Conservation (phyloP, 2,113 vertebrate genomes). For the Carlito syrichta region DNA sequence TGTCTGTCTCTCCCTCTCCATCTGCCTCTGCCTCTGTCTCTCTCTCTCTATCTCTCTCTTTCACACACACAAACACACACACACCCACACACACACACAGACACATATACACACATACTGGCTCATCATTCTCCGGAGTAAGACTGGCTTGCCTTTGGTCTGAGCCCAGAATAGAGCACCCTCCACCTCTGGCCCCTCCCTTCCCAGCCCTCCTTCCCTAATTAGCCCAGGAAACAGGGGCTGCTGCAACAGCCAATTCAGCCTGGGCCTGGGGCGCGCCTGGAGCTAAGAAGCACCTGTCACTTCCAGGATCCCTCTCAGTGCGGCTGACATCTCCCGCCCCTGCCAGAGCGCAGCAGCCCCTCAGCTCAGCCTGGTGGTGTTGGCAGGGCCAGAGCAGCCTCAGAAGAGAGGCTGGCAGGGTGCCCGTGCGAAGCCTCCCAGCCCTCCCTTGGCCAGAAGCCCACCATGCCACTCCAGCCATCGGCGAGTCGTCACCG, state of each 20-base stretch:
- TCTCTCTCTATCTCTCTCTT: background rate
- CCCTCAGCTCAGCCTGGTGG: background rate
- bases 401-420: background rate
- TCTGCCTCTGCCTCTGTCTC: background rate
- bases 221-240: slow-evolving; percentile 48
- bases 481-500: background rate
- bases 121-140: background rate
- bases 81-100: background rate
- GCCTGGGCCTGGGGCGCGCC: background rate
- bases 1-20: background rate
- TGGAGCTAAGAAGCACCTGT: slow-evolving; percentile 47
- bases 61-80: background rate
- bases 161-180: background rate
- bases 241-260: background rate
- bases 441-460: background rate
- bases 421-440: background rate
- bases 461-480: background rate
- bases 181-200: background rate
- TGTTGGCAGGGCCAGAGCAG: background rate
- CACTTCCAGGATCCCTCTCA: slow-evolving; percentile 30
- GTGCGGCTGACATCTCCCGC: background rate
- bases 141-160: background rate
- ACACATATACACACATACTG: background rate
- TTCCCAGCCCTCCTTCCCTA: background rate
- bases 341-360: background rate